Conservation (phyloP, 2,888 invertebrate species). For the Blomia tropicalis region DNA sequence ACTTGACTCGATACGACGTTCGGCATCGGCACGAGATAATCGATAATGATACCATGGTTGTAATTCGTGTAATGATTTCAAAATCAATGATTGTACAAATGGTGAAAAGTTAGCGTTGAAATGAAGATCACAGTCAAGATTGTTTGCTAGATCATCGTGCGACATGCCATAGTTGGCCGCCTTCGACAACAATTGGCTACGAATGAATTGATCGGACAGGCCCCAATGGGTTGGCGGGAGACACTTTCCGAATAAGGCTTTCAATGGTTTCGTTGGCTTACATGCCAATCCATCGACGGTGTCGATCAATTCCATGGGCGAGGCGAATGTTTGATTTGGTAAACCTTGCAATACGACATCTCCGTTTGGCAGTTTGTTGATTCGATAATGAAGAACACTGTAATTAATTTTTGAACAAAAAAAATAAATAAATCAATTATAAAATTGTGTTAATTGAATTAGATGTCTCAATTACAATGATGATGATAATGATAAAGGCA, state of each 20-base stretch:
- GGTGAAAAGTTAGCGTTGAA: constrained; percentile 8
- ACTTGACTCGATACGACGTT: constrained; percentile 33
- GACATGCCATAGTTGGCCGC: constrained; percentile 31
- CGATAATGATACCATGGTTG: constrained; percentile 39
- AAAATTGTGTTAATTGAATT: too few species aligned
- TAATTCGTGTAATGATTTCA: constrained; percentile 36
- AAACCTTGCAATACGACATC: constrained; percentile 31
- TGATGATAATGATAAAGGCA: too few species aligned
- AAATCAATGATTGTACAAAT: constrained; percentile 32
- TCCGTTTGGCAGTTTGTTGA: constrained; percentile 30
- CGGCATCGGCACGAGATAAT: constrained; percentile 36
- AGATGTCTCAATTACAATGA: too few species aligned
- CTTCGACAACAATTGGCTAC: constrained; percentile 29
- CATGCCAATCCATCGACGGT: constrained; percentile 31
- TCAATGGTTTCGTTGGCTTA: constrained; percentile 30
- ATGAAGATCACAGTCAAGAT: constrained; percentile 18
- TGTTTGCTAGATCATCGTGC: neutral
- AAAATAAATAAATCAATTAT: too few species aligned
- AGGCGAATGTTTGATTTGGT: constrained; percentile 29
- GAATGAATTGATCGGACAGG: constrained; percentile 29
- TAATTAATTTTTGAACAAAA: too few species aligned
- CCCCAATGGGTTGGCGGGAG: constrained; percentile 32
- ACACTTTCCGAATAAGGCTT: constrained; percentile 29
- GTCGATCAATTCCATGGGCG: constrained; percentile 30
- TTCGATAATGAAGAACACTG: constrained; percentile 32